Evolutionary conservation across 2,797 vertebrate genomes (phyloP), one percentile per base, ranked within the genome.

Genomic region (Sparus aurata): DNA sequence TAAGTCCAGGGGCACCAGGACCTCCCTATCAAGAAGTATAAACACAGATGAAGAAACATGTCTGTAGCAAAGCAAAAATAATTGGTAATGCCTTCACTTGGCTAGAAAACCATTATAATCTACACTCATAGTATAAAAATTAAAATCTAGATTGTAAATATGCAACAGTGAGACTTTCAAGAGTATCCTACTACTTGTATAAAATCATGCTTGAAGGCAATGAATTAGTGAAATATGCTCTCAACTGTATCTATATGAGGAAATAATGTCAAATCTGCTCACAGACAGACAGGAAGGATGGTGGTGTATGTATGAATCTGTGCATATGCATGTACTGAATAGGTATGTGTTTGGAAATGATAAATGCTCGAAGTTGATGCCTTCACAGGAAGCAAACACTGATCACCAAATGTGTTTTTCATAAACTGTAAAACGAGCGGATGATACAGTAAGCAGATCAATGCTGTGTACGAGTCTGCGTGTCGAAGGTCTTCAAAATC

Each of bases 1-100:
- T 99, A 85, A 96, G 95, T 80, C 98, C 98, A 55, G 96, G 0
- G 74, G 95, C 45, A 83, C 98, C 98, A 79, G 98, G 97, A 67
- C 93, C 91, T 69, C 98, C 98, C 98, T 94, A 15, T 72, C 59
- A n/a, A 73, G 67, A 70, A 68, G 66, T 6, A 52, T 2, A 41
- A 0, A 79, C 17, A 77, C 1, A 55, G 2, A 38, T 34, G 7
- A 60, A 69, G 55, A 13, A 73, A 65, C 10, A 45, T 23, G 16
- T 67, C 45, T 54, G 58, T 20, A 50, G 20, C 60, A 10, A 70
- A 43, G 47, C 34, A 38, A 76, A 72, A 53, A 78, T 45, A 72
- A 15, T 47, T 30, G 30, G 16, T 70, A n/a, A 47, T 78, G 6
- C 12, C 27, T 58, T 64, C n/a, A 62, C 72, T 75, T 74, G 25